Base-by-base conservation (phyloP, 2,888 invertebrate species). In the Caradrina kadenii region DNA sequence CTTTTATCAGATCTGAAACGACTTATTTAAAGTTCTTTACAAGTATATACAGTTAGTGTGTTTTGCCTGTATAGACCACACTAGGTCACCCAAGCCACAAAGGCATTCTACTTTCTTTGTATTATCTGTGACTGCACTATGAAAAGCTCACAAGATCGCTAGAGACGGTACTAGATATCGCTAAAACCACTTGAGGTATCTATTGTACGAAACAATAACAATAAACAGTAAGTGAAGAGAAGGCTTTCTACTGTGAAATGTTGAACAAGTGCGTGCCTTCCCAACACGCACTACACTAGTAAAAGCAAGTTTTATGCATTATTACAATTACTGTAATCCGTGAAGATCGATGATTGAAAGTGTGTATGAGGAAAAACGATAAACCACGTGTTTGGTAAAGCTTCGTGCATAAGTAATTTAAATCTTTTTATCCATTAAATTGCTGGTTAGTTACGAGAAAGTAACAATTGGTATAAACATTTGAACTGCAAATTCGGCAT, bases 381-480 rank as follows among this genome's bases (percentile, higher is more conserved):
- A 89, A 89, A 79, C 83, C 76, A 67, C 87, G 85, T 90, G 92
- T 92, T 93, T 91, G 89, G 76, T 87, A 84, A 88, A 88, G 88
- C 90, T 92, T 86, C 89, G 89, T 87, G 87, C 85, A 87, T 88
- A 90, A 59, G 73, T 76, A 71, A 88, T 87, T 87, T 87, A 86
- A 90, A 90, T 87, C 88, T 87, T 79, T n/a, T 89, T 89, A 90
- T 91, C 93, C 89, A 90, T 92, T 86, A 93, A 94, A 94, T 93
- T 93, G 93, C 89, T 91, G 88, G 91, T 93, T 90, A 91, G 86
- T 86, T 87, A 87, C 85, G 91, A 89, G 92, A 94, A 93, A 93
- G 93, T 92, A 89, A 87, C 85, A 82, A 89, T 88, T 88, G 89
- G 89, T 88, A 92, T 89, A 19, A 60, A 89, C 91, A 90, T 88